phyloP scores from a whole-genome alignment of 2,797 vertebrate genomes.

The Serranus cabrilla region DNA sequence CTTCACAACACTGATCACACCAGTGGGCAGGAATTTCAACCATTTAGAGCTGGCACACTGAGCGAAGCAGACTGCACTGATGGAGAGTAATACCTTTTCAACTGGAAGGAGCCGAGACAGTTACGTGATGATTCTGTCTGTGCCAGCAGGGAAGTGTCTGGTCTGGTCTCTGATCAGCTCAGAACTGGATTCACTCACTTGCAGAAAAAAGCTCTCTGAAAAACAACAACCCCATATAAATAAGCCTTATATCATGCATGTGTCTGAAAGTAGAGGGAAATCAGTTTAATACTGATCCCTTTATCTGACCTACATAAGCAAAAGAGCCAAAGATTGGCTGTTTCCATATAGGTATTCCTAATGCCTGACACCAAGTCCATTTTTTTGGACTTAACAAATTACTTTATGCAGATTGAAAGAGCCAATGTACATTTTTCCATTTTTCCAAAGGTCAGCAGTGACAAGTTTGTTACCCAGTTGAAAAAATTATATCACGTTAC shows the following conservation, averaged over 20 bases:
- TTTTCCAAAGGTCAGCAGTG: too few relatives aligned
- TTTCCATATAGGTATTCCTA: too few relatives aligned
- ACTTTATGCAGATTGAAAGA: too few relatives aligned
- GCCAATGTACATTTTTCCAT: too few relatives aligned
- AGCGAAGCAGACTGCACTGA: constrained; percentile 41
- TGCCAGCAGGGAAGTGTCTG: constrained; percentile 52
- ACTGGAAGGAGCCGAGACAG: constrained; percentile 38
- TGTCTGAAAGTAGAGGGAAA: background rate
- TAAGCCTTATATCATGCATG: background rate
- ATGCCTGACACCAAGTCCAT: too few relatives aligned
- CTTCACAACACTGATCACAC: constrained; percentile 22
- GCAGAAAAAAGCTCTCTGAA: constrained; percentile 10
- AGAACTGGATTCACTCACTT: constrained; percentile 10
- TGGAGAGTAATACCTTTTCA: constrained; percentile 43
- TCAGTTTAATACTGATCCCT: too few relatives aligned
- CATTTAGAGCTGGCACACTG: constrained; percentile 42
- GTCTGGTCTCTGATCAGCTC: constrained; percentile 40
- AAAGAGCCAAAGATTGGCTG: too few relatives aligned
- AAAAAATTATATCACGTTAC: too few relatives aligned
- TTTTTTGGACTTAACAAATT: too few relatives aligned
- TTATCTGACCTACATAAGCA: too few relatives aligned
- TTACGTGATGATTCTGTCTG: constrained; percentile 46
- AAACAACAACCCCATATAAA: background rate
- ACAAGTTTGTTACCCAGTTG: too few relatives aligned
- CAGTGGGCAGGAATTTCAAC: constrained; percentile 39